A percentile compares a stretch with the other conserved stretches of the same genome.
Evolutionary conservation across 2,797 vertebrate genomes (phyloP).

Genomic region (Sebastolobus alascanus): DNA sequence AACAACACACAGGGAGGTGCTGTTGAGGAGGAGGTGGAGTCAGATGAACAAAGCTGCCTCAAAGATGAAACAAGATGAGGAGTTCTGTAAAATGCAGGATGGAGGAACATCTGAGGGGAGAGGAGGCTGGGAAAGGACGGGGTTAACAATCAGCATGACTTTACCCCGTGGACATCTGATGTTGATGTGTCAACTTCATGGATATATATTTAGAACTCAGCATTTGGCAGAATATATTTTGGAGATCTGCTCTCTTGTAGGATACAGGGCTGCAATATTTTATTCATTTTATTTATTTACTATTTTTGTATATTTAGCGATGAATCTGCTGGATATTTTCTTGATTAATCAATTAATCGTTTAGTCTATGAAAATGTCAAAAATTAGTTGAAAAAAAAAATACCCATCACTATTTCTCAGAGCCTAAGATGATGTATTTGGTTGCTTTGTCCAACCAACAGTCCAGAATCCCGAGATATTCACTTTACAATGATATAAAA

Average conservation of each 20-base stretch:
- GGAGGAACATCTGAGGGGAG: neutral
- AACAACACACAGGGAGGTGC: neutral
- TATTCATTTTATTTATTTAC: too few relatives aligned
- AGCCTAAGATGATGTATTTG: neutral
- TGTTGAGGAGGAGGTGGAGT: slow-evolving; percentile 6
- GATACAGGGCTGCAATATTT: neutral
- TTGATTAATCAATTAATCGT: neutral
- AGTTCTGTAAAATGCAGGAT: slow-evolving; percentile 1
- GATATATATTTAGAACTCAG: neutral
- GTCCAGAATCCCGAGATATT: too few relatives aligned
- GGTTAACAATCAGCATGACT: slow-evolving; percentile 16
- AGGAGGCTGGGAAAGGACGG: neutral
- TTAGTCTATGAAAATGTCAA: neutral
- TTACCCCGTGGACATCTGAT: slow-evolving; percentile 9
- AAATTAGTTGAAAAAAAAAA: neutral
- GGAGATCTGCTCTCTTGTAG: too few relatives aligned
- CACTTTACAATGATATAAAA: too few relatives aligned
- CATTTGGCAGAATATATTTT: neutral
- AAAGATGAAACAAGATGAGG: slow-evolving; percentile 20
- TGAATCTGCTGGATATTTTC: neutral
- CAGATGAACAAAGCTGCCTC: slow-evolving; percentile 10
- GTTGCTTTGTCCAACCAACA: too few relatives aligned
- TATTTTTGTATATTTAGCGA: neutral
- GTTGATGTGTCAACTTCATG: neutral
- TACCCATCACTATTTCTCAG: neutral